A percentile compares a stretch with the other conserved stretches of the same genome.
These are phyloP conservation scores for Eurystomus gularis DNA, from an alignment of 2,113 vertebrate genomes.

Conservation along the genomic window DNA sequence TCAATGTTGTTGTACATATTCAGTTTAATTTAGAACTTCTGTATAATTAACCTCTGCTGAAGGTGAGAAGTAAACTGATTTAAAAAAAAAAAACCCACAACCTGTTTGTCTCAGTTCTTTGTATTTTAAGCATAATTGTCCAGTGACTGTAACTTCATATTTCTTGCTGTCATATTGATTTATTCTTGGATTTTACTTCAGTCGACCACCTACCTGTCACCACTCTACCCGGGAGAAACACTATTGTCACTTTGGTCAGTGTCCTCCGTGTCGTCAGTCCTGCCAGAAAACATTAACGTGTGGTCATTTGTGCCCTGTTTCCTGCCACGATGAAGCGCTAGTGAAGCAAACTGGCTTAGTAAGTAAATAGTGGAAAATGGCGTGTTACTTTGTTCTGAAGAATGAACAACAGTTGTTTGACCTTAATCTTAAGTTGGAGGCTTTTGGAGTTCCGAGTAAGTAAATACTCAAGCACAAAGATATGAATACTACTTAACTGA, in stretches of 20 bases:
- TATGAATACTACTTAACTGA: fast-evolving
- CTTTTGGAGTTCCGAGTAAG: neutral
- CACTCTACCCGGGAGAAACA: conserved; percentile 82
- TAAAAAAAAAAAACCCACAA: neutral
- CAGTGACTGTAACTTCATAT: neutral
- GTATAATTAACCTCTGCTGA: neutral
- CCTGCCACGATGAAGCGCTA: conserved; percentile 86
- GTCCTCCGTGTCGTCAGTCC: conserved; percentile 81
- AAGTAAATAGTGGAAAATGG: conserved; percentile 34
- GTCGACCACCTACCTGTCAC: conserved; percentile 82
- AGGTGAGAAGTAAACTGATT: neutral
- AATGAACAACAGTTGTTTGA: neutral
- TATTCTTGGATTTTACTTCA: conserved; percentile 55
- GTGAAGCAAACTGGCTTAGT: conserved; percentile 79
- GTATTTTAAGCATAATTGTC: neutral
- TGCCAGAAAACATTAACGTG: conserved; percentile 77
- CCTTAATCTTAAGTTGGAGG: neutral
- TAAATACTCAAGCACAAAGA: neutral
- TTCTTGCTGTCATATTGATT: neutral
- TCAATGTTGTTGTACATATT: neutral
- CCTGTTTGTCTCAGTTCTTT: neutral
- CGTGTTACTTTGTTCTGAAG: neutral
- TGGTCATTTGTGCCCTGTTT: conserved; percentile 76
- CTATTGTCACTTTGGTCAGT: conserved; percentile 83
- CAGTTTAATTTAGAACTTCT: neutral